Evolutionary conservation across 2,113 vertebrate species (phyloP), one percentile per base, ranked within the genome.

Genomic region (Hemibagrus wyckioides): DNA sequence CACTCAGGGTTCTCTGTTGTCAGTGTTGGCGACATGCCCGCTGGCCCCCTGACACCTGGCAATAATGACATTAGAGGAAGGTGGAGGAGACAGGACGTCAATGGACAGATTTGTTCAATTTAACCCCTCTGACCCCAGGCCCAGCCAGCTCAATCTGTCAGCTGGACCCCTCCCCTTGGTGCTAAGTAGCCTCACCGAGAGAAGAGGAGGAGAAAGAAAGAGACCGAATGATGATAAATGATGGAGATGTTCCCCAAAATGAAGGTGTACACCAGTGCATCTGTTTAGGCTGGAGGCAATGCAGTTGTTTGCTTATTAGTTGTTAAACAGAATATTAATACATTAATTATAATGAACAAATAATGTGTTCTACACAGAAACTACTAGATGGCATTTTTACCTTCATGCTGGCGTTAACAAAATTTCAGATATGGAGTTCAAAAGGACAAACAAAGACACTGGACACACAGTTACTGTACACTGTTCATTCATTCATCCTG

Each of bases 91-190:
- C 92, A 93, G 91, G 88, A 92, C 90, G 90, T 92, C 92, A 93
- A 94, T 94, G 91, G 88, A 83, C 88, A 90, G 91, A 94, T 93
- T 92, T 94, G 92, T 93, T 90, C 91, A 89, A 89, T 92, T 92
- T 93, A 92, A 93, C 93, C 92, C 85, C 88, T 82, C 39, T 93
- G 92, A 94, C 92, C 92, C 90, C 90, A 23, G 79, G 75, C 36
- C 50, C 61, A 48, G 84, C 85, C 71, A 63, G 69, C 87, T 89
- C 91, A 89, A 77, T 88, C 85, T 91, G 90, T 91, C 89, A 91
- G 85, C 88, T 61, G 54, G 84, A 89, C 88, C 76, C 81, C 89
- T 90, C 76, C 86, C 81, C 80, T 91, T 48, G 8, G 39, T 41
- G 65, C 86, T 88, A 89, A 92, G 71, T 57, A 83, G 86, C 80